Evolutionary conservation across 2,797 vertebrate species (phyloP).

Genomic region (Pipistrellus pygmaeus): DNA sequence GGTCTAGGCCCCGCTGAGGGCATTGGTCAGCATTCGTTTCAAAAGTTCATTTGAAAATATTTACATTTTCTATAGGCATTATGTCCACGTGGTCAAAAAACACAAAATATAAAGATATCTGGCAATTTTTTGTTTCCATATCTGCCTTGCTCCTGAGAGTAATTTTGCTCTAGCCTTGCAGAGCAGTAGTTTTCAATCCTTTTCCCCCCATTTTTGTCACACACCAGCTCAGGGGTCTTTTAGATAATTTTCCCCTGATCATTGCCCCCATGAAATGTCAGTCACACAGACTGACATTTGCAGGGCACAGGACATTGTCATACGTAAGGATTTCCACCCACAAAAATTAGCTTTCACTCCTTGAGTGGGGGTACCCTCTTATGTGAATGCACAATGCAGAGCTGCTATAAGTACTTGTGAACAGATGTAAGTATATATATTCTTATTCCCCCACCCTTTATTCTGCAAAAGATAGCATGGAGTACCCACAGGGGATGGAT

Average conservation of each 20-base stretch:
- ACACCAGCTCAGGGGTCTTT: background rate
- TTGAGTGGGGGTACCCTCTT: too few species aligned
- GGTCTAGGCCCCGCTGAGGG: background rate
- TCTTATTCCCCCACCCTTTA: background rate
- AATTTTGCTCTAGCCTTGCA: background rate
- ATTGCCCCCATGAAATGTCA: background rate
- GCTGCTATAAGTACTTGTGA: background rate
- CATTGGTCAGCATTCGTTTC: background rate
- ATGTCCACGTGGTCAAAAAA: background rate
- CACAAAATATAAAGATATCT: too few species aligned
- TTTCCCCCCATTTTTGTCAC: background rate
- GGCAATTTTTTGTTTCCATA: accelerated
- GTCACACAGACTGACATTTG: background rate
- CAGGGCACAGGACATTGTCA: accelerated
- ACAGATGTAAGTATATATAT: background rate
- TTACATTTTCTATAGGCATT: background rate
- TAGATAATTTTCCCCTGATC: background rate
- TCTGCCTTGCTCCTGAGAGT: background rate
- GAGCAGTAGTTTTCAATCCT: background rate
- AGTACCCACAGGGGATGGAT: background rate
- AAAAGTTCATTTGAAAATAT: background rate
- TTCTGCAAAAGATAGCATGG: background rate
- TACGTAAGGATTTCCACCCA: background rate
- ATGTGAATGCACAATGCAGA: accelerated
- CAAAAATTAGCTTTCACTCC: too few species aligned